These are phyloP conservation scores for Ommatoiulus sabulosus DNA, from an alignment of 2,888 invertebrate genomes.

Conservation along the genomic window DNA sequence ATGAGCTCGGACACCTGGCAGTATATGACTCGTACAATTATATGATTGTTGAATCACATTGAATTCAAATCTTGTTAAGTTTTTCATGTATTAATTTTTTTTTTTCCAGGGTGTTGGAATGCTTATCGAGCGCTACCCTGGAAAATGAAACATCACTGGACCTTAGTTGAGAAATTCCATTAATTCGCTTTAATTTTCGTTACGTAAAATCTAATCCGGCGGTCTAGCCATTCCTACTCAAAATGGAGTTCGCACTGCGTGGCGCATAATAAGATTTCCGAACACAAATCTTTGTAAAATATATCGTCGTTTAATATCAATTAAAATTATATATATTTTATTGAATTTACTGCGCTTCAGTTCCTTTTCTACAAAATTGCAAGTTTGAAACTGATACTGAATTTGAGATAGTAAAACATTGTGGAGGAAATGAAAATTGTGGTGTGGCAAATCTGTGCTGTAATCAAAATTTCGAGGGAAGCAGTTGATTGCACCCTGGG, in stretches of 20 bases:
- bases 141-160: slow-evolving; percentile 12
- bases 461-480: no score
- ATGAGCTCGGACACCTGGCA: neutral
- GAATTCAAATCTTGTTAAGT: neutral
- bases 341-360: slow-evolving; percentile 10
- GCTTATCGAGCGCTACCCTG: slow-evolving; percentile 87
- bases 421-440: no score
- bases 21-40: slow-evolving; percentile 53
- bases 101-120: slow-evolving; percentile 83
- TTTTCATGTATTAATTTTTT: slow-evolving; percentile 59
- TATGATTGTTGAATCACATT: neutral
- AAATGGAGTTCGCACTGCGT: neutral
- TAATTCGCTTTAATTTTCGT: neutral
- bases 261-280: neutral
- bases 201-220: neutral
- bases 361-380: neutral
- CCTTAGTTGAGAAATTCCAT: neutral
- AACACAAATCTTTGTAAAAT: slow-evolving; percentile 16
- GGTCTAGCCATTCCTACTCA: neutral
- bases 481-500: no score
- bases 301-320: neutral
- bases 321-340: slow-evolving; percentile 23
- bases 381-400: neutral
- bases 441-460: no score
- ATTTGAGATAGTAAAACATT: no score